Evolutionary conservation across 2,888 invertebrate species (phyloP), one percentile per base, ranked within the genome.

Genomic region (Plusia festucae): DNA sequence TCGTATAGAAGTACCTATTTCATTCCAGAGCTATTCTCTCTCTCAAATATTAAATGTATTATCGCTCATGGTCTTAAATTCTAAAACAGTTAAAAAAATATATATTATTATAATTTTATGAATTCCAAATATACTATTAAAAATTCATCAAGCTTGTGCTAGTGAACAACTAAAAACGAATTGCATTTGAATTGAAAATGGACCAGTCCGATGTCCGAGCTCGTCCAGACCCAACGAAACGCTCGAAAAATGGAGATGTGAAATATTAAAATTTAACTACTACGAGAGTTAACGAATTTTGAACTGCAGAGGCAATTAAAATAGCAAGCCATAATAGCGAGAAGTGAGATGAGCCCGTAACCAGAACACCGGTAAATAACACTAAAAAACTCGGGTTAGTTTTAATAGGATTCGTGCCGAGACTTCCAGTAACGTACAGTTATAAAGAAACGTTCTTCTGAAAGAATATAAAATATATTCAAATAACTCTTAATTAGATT

Each of bases 191-290:
- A 56, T 60, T 40, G 16, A 64, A 69, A 68, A 71, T 34, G 32
- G n/a, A 60, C 46, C 51, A 44, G 24, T 27, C 54, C 53, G 51
- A 58, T 56, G 55, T 60, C 53, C 27, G 20, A 60, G 52, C 65
- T 65, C 64, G 56, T 44, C 57, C n/a, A 51, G 5, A 69, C 52
- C 52, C 62, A 60, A 58, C 66, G 18, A 32, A 59, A 65, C 68
- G 46, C 30, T 34, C 52, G 32, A 34, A 64, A 72, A 65, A 57
- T 34, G 18, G 53, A 65, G 66, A 71, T 60, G 70, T 80, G 73
- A 84, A 82, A 83, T 84, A 82, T 84, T 73, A 82, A 79, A 82
- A 77, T 82, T 81, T 68, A 81, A 79, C 80, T 76, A 76, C 64
- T 71, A 66, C 54, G 72, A 76, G 68, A 73, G 76, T 69, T 70